phyloP scores from a whole-genome alignment of 2,113 vertebrate species.

The Rynchops niger region DNA sequence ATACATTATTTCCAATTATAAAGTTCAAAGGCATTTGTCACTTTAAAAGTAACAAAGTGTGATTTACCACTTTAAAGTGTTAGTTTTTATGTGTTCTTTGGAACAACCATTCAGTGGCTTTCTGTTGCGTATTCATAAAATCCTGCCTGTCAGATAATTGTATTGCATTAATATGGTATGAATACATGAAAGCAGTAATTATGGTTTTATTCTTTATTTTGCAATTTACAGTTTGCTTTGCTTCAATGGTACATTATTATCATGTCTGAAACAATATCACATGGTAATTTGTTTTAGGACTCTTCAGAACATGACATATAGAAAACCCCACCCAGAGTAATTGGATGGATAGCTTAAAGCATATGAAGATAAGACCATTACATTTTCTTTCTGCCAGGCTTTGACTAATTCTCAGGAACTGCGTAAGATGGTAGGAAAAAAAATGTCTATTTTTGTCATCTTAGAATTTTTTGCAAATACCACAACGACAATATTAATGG shows the following conservation, averaged over 20 bases:
- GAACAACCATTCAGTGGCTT: constrained; percentile 26
- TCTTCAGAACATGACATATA: neutral
- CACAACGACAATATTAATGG: accelerated
- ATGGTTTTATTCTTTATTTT: constrained; percentile 69
- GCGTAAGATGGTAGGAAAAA: neutral
- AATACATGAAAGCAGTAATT: constrained; percentile 76
- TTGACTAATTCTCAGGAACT: neutral
- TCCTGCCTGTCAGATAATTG: constrained; percentile 71
- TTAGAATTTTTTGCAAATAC: neutral
- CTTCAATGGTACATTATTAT: constrained; percentile 65
- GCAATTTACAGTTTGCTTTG: constrained; percentile 71
- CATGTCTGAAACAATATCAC: constrained; percentile 44
- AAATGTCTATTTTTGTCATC: neutral
- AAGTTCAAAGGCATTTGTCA: neutral
- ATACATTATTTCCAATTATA: neutral
- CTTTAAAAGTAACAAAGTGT: constrained; percentile 33
- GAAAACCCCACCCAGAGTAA: neutral
- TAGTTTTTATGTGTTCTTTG: constrained; percentile 42
- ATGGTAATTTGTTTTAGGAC: constrained; percentile 42
- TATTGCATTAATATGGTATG: constrained; percentile 75
- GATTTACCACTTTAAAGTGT: constrained; percentile 11
- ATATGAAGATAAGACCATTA: neutral
- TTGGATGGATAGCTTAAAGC: neutral
- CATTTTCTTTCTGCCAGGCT: neutral
- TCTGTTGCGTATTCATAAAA: constrained; percentile 72